Conservation (phyloP, 2,888 invertebrate genomes). For the Ophion ellenae region DNA sequence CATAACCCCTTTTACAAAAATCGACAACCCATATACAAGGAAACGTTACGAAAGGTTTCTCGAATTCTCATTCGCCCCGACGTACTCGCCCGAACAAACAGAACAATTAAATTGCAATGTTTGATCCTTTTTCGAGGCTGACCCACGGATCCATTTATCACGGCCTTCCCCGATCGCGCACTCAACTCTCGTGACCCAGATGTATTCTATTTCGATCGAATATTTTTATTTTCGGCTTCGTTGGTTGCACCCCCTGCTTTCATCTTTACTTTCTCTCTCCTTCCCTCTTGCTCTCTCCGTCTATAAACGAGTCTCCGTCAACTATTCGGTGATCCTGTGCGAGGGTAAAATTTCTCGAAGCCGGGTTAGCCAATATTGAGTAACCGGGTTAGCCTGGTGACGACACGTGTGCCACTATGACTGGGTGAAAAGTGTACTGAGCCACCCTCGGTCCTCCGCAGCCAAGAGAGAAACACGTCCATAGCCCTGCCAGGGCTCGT, state of each 20-base stretch:
- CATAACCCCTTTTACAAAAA: too few relatives aligned
- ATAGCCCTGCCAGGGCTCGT: conserved; percentile 6
- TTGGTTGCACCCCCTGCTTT: conserved; percentile 4
- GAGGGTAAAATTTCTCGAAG: conserved; percentile 16
- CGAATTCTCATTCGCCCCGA: too few relatives aligned
- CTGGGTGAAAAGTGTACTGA: conserved; percentile 57
- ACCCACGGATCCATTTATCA: conserved; percentile 12
- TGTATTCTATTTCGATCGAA: conserved; percentile 33
- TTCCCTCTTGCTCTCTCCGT: conserved; percentile 10
- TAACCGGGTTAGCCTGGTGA: conserved; percentile 68
- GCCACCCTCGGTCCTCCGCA: conserved; percentile 26
- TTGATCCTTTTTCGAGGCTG: neutral
- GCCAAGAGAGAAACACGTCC: neutral
- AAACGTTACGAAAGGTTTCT: too few relatives aligned
- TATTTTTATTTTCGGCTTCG: conserved; percentile 30
- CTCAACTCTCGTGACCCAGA: conserved; percentile 22
- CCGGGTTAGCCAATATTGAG: conserved; percentile 58
- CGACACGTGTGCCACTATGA: conserved; percentile 54
- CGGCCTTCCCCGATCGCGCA: neutral
- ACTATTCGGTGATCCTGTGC: conserved; percentile 26
- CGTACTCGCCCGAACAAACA: too few relatives aligned
- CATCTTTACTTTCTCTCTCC: conserved; percentile 1
- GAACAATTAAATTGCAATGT: neutral
- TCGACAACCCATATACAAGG: too few relatives aligned
- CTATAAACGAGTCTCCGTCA: conserved; percentile 24